Evolutionary conservation across 2,797 vertebrate genomes (phyloP).

Genomic region (Zenarchopterus dispar): DNA sequence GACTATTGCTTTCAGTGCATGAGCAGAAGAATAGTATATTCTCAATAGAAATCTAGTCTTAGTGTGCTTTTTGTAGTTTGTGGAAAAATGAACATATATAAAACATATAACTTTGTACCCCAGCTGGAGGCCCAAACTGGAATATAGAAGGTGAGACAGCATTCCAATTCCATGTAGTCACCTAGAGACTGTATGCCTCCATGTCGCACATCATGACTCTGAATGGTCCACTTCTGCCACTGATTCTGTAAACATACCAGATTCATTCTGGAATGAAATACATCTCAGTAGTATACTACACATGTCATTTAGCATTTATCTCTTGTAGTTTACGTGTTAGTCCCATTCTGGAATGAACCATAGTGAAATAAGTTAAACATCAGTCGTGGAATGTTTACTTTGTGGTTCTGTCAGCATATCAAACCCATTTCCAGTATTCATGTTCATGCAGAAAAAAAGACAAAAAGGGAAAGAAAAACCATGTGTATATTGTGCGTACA

Average conservation of each 20-base stretch:
- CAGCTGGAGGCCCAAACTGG: slow-evolving; percentile 88
- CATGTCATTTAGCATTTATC: slow-evolving; percentile 71
- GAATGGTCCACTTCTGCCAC: slow-evolving; percentile 63
- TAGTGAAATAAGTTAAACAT: slow-evolving; percentile 52
- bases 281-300: slow-evolving; percentile 59
- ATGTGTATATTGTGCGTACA: slow-evolving; percentile 65
- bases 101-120: slow-evolving; percentile 82
- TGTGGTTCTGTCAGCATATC: slow-evolving; percentile 69
- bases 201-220: slow-evolving; percentile 72
- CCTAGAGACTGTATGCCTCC: slow-evolving; percentile 76
- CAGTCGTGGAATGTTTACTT: slow-evolving; percentile 67
- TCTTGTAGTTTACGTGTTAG: slow-evolving; percentile 62
- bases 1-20: slow-evolving; percentile 72
- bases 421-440: slow-evolving; percentile 79
- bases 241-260: slow-evolving; percentile 68
- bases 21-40: slow-evolving; percentile 59
- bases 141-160: slow-evolving; percentile 88
- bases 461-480: slow-evolving; percentile 6
- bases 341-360: slow-evolving; percentile 73
- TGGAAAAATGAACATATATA: slow-evolving; percentile 59
- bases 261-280: slow-evolving; percentile 76
- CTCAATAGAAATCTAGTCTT: slow-evolving; percentile 41
- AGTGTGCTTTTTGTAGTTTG: slow-evolving; percentile 56
- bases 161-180: slow-evolving; percentile 78
- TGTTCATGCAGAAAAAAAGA: slow-evolving; percentile 71